Evolutionary conservation across 2,113 vertebrate species (phyloP), one percentile per base, ranked within the genome.

Genomic region (Bos indicus): DNA sequence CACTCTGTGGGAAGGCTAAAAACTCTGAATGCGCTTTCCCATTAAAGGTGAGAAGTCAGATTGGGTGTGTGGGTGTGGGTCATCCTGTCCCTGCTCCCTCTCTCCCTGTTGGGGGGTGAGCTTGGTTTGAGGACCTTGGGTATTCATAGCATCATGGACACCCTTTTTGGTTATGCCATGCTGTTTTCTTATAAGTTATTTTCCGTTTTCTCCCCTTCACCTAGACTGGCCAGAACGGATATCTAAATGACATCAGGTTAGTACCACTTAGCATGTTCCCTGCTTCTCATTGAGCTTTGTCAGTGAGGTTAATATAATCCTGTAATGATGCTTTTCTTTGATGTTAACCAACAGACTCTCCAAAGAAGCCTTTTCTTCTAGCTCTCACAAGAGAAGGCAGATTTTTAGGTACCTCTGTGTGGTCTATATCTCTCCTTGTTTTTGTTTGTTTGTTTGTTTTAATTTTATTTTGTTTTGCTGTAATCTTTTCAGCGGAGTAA

Each of bases 171-270:
- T 98, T 98, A 95, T 97, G 91, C 98, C 96, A 98, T 98, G 74
- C 93, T 93, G 97, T 97, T 98, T 97, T 98, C 98, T 98, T 98
- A 98, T 98, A 95, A 93, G 57, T 98, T 85, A 98, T 74, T 98
- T 86, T 98, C 95, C 88, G 6, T 98, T 98, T 98, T 98, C 98
- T 98, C 91, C 96, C 97, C 98, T 86, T 97, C 98, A 98, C 97
- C 97, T 99, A 99, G 99, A 99, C 99, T 96, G 99, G 99, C 98
- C 99, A 99, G 98, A 99, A 99, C 4, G 99, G 99, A 99, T 99
- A 99, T 99, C 99, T 99, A 98, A 99, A 99, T 19, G 99, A 99
- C 98, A 99, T 99, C 99, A 99, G 99, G 99, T 99, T 98, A 99
- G 99, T 98, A 96, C 94, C 96, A 60, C 56, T 54, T 54, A 88